Conservation (phyloP, 2,113 vertebrate species). For the Perognathus longimembris region DNA sequence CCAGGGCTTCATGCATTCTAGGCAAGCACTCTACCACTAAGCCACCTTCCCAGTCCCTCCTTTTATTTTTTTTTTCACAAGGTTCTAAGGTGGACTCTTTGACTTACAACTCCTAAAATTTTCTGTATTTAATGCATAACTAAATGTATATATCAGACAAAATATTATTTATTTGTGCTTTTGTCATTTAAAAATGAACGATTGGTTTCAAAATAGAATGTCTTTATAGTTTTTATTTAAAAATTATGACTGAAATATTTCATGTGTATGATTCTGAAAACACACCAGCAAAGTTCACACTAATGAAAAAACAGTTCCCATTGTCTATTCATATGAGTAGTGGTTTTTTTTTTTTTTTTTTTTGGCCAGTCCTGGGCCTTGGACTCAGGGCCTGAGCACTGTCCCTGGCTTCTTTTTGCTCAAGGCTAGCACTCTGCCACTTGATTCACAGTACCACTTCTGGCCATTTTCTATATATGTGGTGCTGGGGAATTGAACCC, state of each 20-base stretch:
- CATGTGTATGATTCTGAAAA: not conserved
- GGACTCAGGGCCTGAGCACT: too few relatives aligned
- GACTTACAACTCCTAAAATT: not conserved
- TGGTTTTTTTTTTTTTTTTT: too few relatives aligned
- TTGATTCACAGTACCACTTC: too few relatives aligned
- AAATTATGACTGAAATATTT: constrained; percentile 27
- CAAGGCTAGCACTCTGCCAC: too few relatives aligned
- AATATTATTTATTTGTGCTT: not conserved
- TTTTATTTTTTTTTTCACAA: constrained; percentile 27
- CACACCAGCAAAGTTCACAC: not conserved
- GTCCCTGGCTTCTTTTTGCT: too few relatives aligned
- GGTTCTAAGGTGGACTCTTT: not conserved
- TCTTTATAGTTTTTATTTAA: not conserved
- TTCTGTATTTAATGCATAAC: not conserved
- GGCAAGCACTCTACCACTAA: too few relatives aligned
- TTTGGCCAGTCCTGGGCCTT: too few relatives aligned
- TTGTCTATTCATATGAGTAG: not conserved
- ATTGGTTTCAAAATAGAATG: not conserved
- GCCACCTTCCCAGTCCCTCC: too few relatives aligned
- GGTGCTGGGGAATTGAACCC: too few relatives aligned
- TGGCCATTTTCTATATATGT: too few relatives aligned
- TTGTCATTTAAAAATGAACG: constrained; percentile 11
- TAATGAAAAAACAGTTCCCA: not conserved
- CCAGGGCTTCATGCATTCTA: too few relatives aligned
- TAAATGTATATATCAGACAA: not conserved